These are phyloP conservation scores for Pseudochromis fuscus DNA, from an alignment of 2,797 vertebrate genomes.

Conservation along the genomic window DNA sequence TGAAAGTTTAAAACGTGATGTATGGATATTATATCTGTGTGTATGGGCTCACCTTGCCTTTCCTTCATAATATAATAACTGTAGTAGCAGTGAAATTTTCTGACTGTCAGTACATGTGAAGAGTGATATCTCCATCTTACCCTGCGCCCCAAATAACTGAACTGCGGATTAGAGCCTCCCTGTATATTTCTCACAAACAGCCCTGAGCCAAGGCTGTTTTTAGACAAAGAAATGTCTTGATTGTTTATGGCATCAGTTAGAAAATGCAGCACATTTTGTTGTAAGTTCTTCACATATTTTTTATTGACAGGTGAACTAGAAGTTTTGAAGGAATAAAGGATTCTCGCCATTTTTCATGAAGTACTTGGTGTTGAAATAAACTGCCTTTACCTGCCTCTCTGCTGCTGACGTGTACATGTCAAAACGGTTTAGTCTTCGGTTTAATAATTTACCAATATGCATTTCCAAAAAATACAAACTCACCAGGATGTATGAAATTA, in stretches of 20 bases:
- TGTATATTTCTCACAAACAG: conserved; percentile 9
- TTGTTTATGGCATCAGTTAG: conserved; percentile 26
- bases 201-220: conserved; percentile 24
- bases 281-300: conserved; percentile 6
- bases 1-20: conserved; percentile 17
- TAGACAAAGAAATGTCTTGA: conserved; percentile 8
- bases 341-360: conserved; percentile 10
- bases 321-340: conserved; percentile 18
- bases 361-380: conserved; percentile 10
- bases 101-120: conserved; percentile 20
- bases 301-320: conserved; percentile 20
- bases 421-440: conserved; percentile 26
- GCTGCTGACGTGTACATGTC: background rate
- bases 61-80: conserved; percentile 28
- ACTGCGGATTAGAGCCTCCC: conserved; percentile 8
- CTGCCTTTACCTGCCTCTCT: background rate
- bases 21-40: background rate
- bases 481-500: background rate
- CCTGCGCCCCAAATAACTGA: conserved; percentile 38
- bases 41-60: conserved; percentile 14
- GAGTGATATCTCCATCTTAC: conserved; percentile 18
- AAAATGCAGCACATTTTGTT: conserved; percentile 13
- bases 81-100: conserved; percentile 9
- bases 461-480: conserved; percentile 1
- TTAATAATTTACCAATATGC: conserved; percentile 17